phyloP scores from a whole-genome alignment of 2,797 vertebrate genomes.

The Rhinophrynus dorsalis region DNA sequence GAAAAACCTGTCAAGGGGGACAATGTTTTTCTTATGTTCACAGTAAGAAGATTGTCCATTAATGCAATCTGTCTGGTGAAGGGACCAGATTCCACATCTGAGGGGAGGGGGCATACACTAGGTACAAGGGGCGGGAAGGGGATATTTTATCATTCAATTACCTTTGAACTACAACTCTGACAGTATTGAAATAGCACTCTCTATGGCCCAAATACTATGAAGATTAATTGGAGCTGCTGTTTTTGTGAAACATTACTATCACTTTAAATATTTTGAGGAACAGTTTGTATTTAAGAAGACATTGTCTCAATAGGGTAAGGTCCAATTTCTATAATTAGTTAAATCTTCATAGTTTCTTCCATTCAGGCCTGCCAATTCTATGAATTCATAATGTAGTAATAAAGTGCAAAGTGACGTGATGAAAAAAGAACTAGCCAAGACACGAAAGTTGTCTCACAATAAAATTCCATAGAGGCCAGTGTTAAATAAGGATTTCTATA shows the following conservation, averaged over 20 bases:
- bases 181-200: too few species aligned
- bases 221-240: too few species aligned
- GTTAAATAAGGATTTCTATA: not conserved
- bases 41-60: too few species aligned
- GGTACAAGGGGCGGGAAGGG: too few species aligned
- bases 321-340: slow-evolving; percentile 42
- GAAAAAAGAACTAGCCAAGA: slow-evolving; percentile 7
- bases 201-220: too few species aligned
- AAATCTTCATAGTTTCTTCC: slow-evolving; percentile 36
- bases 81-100: too few species aligned
- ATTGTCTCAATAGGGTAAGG: slow-evolving; percentile 34
- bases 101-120: too few species aligned
- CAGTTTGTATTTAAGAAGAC: slow-evolving; percentile 26
- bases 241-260: too few species aligned
- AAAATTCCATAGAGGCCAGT: not conserved
- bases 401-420: slow-evolving; percentile 27
- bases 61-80: not conserved
- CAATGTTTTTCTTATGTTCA: too few species aligned
- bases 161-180: too few species aligned
- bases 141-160: too few species aligned
- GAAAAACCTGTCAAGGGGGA: too few species aligned
- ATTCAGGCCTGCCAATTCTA: slow-evolving; percentile 33
- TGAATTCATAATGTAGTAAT: slow-evolving; percentile 40
- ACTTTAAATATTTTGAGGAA: slow-evolving; percentile 18
- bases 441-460: not conserved